Evolutionary conservation across 2,113 vertebrate genomes (phyloP).

Genomic region (Epinephelus fuscoguttatus): DNA sequence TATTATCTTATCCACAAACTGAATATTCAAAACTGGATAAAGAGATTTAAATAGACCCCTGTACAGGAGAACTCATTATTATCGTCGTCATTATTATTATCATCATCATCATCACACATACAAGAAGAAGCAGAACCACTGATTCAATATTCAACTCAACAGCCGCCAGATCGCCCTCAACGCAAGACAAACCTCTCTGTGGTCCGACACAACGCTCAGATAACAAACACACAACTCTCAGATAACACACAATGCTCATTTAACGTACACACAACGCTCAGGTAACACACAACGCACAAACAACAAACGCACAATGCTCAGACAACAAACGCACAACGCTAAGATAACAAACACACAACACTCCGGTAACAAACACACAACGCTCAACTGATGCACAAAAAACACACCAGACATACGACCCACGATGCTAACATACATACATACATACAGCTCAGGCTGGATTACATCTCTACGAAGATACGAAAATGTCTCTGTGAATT

Average conservation of each 20-base stretch:
- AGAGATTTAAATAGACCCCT: conserved; percentile 80
- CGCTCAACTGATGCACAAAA: conserved; percentile 31
- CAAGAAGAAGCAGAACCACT: conserved; percentile 66
- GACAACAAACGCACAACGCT: too few relatives aligned
- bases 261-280: neutral
- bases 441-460: neutral
- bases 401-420: conserved; percentile 1
- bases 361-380: too few relatives aligned
- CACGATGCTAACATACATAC: neutral
- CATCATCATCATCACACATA: conserved; percentile 62
- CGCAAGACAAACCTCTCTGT: conserved; percentile 72
- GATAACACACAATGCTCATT: conserved; percentile 1
- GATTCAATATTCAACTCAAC: conserved; percentile 54
- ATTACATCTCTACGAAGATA: neutral
- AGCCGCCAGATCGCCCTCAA: conserved; percentile 58
- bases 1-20: conserved; percentile 72
- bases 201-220: conserved; percentile 43
- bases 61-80: conserved; percentile 74
- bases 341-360: too few relatives aligned
- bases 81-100: conserved; percentile 60
- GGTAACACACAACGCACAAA: neutral
- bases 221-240: neutral
- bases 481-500: neutral
- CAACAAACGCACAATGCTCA: neutral
- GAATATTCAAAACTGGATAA: conserved; percentile 65